A percentile compares a stretch with the other conserved stretches of the same genome.
Evolutionary conservation across 2,888 invertebrate genomes (phyloP).

Genomic region (Brachyopa scutellaris): DNA sequence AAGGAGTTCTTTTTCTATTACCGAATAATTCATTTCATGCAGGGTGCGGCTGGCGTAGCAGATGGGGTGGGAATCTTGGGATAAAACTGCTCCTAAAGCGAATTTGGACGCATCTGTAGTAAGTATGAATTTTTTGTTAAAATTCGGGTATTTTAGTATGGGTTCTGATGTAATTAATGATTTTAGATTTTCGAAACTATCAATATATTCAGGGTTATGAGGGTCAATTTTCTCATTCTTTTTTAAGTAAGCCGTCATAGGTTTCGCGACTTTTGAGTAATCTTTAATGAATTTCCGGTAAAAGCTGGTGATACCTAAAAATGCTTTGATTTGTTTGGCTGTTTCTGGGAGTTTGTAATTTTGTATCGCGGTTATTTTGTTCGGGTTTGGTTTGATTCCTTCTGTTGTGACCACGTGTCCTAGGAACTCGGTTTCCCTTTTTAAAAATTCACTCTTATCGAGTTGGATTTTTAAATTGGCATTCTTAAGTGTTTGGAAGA

Average conservation of each 20-base stretch:
- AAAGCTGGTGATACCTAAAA: background rate
- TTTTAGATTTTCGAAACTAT: background rate
- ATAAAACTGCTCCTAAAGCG: background rate
- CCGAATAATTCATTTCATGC: background rate
- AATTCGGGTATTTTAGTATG: background rate
- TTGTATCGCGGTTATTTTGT: background rate
- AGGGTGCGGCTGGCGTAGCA: too few relatives aligned
- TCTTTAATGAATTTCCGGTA: slow-evolving; percentile 13
- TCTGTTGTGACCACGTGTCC: background rate
- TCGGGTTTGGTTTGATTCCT: background rate
- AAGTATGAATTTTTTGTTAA: background rate
- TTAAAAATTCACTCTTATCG: background rate
- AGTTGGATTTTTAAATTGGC: background rate
- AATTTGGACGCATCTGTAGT: slow-evolving; percentile 1
- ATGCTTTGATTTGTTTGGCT: too few relatives aligned
- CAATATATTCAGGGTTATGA: background rate
- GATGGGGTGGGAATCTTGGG: background rate
- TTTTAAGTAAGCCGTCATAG: too few relatives aligned
- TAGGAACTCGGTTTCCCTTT: background rate
- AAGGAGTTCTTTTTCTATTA: background rate
- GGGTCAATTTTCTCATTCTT: background rate
- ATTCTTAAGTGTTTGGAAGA: background rate
- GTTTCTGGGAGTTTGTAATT: background rate
- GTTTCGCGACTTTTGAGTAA: background rate
- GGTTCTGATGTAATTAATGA: background rate